A percentile compares a stretch with the other conserved stretches of the same genome.
These are phyloP conservation scores for Eptatretus burgeri DNA, from an alignment of 2,113 vertebrate genomes.

Conservation along the genomic window DNA sequence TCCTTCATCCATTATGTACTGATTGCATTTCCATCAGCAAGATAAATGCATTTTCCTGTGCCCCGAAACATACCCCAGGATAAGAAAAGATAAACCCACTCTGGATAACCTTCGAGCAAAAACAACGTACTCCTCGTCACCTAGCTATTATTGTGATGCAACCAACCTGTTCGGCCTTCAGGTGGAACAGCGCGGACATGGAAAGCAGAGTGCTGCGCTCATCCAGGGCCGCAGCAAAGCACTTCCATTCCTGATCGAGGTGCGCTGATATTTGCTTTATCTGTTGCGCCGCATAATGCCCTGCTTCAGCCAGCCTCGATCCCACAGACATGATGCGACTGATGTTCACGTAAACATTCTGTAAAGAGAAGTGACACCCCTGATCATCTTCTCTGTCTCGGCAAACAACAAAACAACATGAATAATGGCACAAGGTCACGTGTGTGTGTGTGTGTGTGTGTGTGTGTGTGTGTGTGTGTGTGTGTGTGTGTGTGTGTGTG, in stretches of 20 bases:
- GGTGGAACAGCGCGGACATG: slow-evolving; percentile 86
- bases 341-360: slow-evolving; percentile 98
- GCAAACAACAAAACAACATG: too few species aligned
- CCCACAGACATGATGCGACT: slow-evolving; percentile 91
- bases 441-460: neutral
- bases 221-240: slow-evolving; percentile 71
- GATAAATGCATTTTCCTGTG: too few species aligned
- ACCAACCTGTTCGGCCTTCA: slow-evolving; percentile 70
- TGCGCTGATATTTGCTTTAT: slow-evolving; percentile 85
- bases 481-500: slow-evolving; percentile 1
- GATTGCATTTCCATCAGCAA: too few species aligned
- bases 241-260: slow-evolving; percentile 91
- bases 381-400: too few species aligned
- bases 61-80: too few species aligned
- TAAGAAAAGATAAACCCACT: too few species aligned
- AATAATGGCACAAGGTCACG: too few species aligned
- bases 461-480: neutral
- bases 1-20: too few species aligned
- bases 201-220: slow-evolving; percentile 72
- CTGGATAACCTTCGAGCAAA: too few species aligned
- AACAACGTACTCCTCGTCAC: too few species aligned
- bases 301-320: slow-evolving; percentile 59
- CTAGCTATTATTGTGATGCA: too few species aligned
- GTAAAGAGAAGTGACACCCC: slow-evolving; percentile 7
- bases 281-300: slow-evolving; percentile 81